Evolutionary conservation across 1,140 invertebrate genomes (phyloP).

Genomic region (Drosophila murphyi): DNA sequence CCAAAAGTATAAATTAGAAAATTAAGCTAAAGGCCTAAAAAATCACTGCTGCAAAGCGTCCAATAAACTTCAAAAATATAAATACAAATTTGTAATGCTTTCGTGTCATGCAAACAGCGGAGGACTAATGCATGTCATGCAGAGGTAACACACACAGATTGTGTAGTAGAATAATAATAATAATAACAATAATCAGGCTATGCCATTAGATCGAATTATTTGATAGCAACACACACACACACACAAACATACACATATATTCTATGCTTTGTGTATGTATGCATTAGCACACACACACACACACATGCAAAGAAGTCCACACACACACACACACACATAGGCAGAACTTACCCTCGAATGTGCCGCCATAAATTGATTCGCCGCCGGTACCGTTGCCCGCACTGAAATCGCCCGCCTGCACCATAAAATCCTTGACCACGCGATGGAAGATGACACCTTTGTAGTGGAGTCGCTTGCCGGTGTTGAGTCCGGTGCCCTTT

Average conservation of each 20-base stretch:
- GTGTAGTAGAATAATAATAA: background rate
- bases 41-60: too few species aligned
- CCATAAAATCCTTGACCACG: constrained; percentile 97
- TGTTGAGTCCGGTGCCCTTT: constrained; percentile 90
- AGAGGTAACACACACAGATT: background rate
- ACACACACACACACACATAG: constrained; percentile 8
- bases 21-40: too few species aligned
- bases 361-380: constrained; percentile 95
- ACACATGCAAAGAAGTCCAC: background rate
- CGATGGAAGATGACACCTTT: constrained; percentile 94
- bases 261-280: background rate
- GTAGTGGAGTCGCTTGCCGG: constrained; percentile 90
- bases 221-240: constrained; percentile 4
- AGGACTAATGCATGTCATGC: background rate
- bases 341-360: constrained; percentile 89
- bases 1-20: too few species aligned
- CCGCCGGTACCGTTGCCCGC: constrained; percentile 96
- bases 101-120: background rate
- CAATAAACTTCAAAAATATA: too few species aligned
- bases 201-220: background rate
- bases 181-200: background rate
- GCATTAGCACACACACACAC: background rate
- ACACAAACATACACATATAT: background rate
- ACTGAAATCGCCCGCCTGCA: constrained; percentile 94
- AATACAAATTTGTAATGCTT: background rate